Conservation (phyloP, 2,113 vertebrate species). For the Oostethus manadensis region DNA sequence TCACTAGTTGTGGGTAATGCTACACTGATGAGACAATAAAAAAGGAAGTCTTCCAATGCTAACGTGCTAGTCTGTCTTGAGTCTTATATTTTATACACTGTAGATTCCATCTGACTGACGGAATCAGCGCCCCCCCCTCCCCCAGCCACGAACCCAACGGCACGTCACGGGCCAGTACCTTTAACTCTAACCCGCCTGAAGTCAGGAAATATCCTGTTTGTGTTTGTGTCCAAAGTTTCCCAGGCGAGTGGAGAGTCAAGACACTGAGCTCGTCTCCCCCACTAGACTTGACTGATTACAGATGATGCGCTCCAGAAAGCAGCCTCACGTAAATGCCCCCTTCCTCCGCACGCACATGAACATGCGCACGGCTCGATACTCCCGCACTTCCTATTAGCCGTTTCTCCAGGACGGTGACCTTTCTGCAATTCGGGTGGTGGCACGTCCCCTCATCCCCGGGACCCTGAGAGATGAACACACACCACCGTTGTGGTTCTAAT, state of each 20-base stretch:
- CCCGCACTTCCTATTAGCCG: slow-evolving; percentile 36
- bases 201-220: neutral
- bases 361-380: slow-evolving; percentile 12
- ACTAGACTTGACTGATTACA: slow-evolving; percentile 36
- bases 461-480: slow-evolving; percentile 13
- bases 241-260: slow-evolving; percentile 13
- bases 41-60: no score
- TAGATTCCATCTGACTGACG: no score
- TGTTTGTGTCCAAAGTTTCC: neutral
- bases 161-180: no score
- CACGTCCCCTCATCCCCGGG: slow-evolving; percentile 24
- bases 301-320: slow-evolving; percentile 43
- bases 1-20: no score
- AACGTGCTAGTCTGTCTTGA: no score
- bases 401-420: slow-evolving; percentile 46
- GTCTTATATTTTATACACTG: no score
- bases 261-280: slow-evolving; percentile 10
- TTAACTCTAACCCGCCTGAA: neutral
- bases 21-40: no score
- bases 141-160: no score
- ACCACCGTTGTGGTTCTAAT: slow-evolving; percentile 33
- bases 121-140: no score
- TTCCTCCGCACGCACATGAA: slow-evolving; percentile 10
- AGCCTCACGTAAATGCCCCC: slow-evolving; percentile 17
- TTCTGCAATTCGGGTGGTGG: slow-evolving; percentile 35